Percentiles rank a stretch among this genome's conserved stretches.
phyloP scores from a whole-genome alignment of 2,888 invertebrate genomes.

The Teleiodes luculella region DNA sequence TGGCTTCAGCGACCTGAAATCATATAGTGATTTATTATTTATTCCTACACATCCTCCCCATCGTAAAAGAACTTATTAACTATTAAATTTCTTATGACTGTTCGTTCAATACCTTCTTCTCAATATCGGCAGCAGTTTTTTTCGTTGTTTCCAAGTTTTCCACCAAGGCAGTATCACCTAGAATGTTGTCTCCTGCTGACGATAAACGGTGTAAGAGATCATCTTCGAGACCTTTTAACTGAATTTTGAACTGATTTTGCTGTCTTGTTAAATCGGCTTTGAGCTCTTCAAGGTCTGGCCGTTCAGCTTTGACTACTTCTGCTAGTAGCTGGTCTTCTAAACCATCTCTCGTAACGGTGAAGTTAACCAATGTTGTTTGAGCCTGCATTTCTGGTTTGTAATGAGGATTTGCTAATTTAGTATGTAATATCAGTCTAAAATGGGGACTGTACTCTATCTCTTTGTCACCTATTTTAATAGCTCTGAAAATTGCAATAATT shows the following conservation, averaged over 20 bases:
- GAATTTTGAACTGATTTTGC: constrained; percentile 98
- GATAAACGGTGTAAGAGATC: constrained; percentile 93
- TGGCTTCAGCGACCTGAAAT: constrained; percentile 88
- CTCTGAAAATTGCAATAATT: constrained; percentile 77
- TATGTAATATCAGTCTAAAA: constrained; percentile 93
- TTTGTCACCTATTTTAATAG: constrained; percentile 97
- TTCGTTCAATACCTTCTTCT: constrained; percentile 82
- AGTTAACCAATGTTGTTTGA: constrained; percentile 97
- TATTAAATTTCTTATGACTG: too few species aligned
- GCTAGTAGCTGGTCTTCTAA: constrained; percentile 96
- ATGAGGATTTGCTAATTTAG: constrained; percentile 97
- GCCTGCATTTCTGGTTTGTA: constrained; percentile 99
- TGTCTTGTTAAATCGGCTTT: constrained; percentile 97
- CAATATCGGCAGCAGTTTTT: constrained; percentile 96
- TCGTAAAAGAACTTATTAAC: too few species aligned
- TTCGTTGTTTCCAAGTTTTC: constrained; percentile 98
- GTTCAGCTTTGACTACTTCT: constrained; percentile 97
- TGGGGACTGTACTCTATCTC: constrained; percentile 94
- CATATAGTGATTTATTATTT: not conserved
- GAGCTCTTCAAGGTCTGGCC: constrained; percentile 95
- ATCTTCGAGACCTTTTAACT: constrained; percentile 94
- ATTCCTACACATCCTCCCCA: too few species aligned
- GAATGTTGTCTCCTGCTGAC: constrained; percentile 94
- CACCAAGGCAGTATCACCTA: constrained; percentile 96
- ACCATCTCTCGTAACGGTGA: constrained; percentile 97